Percentiles rank a stretch among this genome's conserved stretches.
Evolutionary conservation across 2,113 vertebrate species (phyloP).

Genomic region (Marmota monax): DNA sequence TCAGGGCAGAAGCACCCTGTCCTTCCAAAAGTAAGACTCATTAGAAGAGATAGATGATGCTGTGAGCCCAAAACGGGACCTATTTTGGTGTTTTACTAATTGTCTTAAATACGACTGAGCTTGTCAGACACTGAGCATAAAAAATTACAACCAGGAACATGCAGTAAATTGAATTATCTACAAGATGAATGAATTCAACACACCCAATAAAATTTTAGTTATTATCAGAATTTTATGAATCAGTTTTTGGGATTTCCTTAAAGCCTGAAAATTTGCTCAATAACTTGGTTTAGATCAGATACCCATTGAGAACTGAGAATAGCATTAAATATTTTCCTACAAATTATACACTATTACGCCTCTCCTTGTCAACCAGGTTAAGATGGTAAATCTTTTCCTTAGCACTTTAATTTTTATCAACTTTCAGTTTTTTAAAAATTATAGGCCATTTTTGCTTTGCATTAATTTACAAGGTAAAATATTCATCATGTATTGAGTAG

Average conservation of each 20-base stretch:
- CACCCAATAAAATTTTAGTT: background rate
- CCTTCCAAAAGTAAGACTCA: conserved; percentile 11
- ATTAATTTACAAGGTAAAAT: background rate
- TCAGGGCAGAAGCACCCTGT: background rate
- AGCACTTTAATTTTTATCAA: background rate
- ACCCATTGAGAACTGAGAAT: background rate
- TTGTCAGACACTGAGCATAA: background rate
- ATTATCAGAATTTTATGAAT: background rate
- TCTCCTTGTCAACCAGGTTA: background rate
- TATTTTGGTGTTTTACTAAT: background rate
- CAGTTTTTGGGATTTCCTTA: background rate
- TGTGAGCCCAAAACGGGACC: background rate
- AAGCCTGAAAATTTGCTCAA: background rate
- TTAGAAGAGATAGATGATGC: background rate
- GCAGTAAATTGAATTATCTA: background rate
- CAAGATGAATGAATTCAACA: background rate
- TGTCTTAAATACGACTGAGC: background rate
- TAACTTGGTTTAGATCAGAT: background rate
- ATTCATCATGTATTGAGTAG: background rate
- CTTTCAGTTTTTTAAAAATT: background rate
- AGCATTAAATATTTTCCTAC: background rate
- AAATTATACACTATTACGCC: background rate
- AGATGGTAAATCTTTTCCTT: background rate
- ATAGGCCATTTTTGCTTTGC: background rate
- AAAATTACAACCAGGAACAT: background rate